Evolutionary conservation across 2,113 vertebrate genomes (phyloP).

Genomic region (Nycticorax nycticorax): DNA sequence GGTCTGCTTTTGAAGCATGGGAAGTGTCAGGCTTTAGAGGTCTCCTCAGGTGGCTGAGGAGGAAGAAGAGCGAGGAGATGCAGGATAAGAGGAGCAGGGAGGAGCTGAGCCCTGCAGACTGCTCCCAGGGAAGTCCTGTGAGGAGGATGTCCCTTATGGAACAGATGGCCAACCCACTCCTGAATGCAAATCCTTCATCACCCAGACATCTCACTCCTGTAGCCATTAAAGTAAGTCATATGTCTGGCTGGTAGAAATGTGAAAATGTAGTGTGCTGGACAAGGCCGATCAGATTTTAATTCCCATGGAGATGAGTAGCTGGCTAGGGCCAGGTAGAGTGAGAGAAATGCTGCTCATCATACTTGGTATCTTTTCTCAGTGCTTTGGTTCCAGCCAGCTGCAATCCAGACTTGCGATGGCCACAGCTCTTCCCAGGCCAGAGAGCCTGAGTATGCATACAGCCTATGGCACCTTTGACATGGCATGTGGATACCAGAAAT

Average conservation of each 20-base stretch:
- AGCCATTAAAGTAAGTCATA: conserved; percentile 88
- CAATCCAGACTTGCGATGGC: background rate
- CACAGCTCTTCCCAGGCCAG: background rate
- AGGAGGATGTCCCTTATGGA: background rate
- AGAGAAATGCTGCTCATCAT: background rate
- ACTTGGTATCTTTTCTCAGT: background rate
- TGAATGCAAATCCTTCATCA: background rate
- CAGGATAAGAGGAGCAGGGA: conserved; percentile 1
- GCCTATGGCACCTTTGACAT: background rate
- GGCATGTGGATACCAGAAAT: background rate
- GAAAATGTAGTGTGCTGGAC: fast-evolving
- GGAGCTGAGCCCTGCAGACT: conserved; percentile 24
- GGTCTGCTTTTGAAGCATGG: conserved; percentile 79
- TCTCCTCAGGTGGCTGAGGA: conserved; percentile 47
- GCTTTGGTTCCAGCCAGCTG: background rate
- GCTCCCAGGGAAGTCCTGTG: background rate
- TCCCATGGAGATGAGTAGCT: background rate
- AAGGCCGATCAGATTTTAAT: background rate
- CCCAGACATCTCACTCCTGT: conserved; percentile 79
- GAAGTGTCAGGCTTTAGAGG: conserved; percentile 72
- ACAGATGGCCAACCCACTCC: background rate
- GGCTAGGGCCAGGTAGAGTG: background rate
- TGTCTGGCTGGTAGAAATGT: background rate
- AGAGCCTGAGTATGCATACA: fast-evolving
- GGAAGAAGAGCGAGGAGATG: conserved; percentile 39